Base-by-base conservation (phyloP, 2,888 invertebrate genomes). In the Apamea epomidion region DNA sequence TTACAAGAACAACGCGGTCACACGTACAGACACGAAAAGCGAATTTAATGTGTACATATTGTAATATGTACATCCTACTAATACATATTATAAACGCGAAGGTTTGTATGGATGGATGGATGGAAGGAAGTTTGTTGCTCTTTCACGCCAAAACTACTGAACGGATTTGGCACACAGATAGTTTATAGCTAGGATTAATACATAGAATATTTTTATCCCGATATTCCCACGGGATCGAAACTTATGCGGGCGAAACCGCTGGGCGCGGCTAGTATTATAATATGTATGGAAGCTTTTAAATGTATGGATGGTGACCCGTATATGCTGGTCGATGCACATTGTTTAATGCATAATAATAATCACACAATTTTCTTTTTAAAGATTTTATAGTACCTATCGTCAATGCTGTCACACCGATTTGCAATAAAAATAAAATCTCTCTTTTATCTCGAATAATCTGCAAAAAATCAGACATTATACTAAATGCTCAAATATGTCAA, bases 401-500 rank as follows among this genome's bases (percentile, higher is more conserved):
- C 25, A n/a, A 42, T 18, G 25, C 18, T 42, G 67, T 80, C 48
- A n/a, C 42, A 5, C 8, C 29, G 6, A 12, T 29, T 21, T 6
- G 18, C 37, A 72, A 80, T 64, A 58, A 80, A 80, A 83, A 84
- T 64, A 83, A 82, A 45, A 1, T 14, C 5, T 29, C 0, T 7
- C 14, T 70, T 84, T 65, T 51, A 85, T 42, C 37, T 62, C 18
- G 5, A 45, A 54, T 51, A 48, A 71, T 74, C 51, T 54, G 14
- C 29, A 71, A 80, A 80, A 85, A 71, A 32, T 67, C 71, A 18
- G 69, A 64, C 32, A 80, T n/a, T 29, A 67, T 68, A 65, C 32
- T 71, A 51, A 37, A 69, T 64, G 69, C 64, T 87, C 74, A 82
- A 83, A 89, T 81, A 81, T 90, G 82, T 81, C 89, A 89, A 88